Evolutionary conservation across 2,113 vertebrate genomes (phyloP), one percentile per base, ranked within the genome.

Genomic region (Lepus americanus): DNA sequence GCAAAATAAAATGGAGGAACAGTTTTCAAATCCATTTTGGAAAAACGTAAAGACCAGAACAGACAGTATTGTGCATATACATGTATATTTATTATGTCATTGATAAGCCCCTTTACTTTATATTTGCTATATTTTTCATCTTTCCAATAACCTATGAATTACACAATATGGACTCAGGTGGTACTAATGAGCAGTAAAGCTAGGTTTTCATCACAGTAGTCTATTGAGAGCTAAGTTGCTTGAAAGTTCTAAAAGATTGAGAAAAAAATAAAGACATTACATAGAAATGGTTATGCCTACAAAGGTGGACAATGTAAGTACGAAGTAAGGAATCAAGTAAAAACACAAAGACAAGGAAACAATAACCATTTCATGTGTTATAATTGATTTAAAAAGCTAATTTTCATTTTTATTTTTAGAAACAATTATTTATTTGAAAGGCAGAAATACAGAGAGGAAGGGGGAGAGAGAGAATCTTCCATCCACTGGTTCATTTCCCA

Each of bases 101-200:
- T 86, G 44, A 74, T 88, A 87, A 87, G 49, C 5, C 44, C 14
- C 59, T 76, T 69, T 69, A 16, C 53, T 88, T 70, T 91, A 44
- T 84, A 78, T 89, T 89, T 92, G 39, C 39, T 89, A 3, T 80
- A 76, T 83, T 44, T 44, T 92, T 93, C 66, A 84, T 91, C 90
- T 91, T 93, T 31, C 51, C 59, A 90, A 51, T 33, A 67, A 25
- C 81, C 63, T 72, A 16, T 87, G 20, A 83, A 66, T 78, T 83
- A 69, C 12, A 1, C 36, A 12, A 0, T 84, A 36, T 84, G 55
- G 87, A 87, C 49, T 31, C 81, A 66, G 69, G 1, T 29, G 72
- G 6, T 64, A n/a, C 44, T 82, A 70, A 92, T 90, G 76, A 89
- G 22, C 13, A 66, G 23, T 86, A 88, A 85, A 69, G 20, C 23